Evolutionary conservation across 1,140 invertebrate species (phyloP).

Genomic region (Papilio polyxenes): DNA sequence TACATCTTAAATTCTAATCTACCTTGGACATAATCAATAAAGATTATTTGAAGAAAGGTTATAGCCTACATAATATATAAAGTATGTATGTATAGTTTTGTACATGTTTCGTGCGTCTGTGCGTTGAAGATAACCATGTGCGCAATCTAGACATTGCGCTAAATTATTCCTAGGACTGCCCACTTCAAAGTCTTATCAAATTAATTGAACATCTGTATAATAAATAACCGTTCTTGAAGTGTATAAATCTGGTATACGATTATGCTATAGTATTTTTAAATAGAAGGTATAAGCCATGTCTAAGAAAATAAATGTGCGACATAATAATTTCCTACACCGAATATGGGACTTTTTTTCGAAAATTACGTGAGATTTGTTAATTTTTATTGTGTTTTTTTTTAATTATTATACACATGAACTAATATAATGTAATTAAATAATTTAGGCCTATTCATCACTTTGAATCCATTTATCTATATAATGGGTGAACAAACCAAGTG

Average conservation of each 20-base stretch:
- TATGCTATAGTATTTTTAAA: not conserved
- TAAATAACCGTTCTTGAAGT: not conserved
- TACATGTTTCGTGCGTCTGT: constrained; percentile 17
- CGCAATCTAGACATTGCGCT: constrained; percentile 42
- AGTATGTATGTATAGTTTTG: not conserved
- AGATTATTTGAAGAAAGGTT: no score
- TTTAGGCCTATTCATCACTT: not conserved
- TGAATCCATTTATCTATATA: not conserved
- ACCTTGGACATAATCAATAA: no score
- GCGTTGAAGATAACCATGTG: constrained; percentile 43
- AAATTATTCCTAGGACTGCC: constrained; percentile 24
- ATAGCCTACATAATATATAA: no score
- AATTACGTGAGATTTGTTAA: no score
- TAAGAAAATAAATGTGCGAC: not conserved
- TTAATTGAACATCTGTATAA: not conserved
- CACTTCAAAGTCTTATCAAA: constrained; percentile 28
- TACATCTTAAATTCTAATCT: no score
- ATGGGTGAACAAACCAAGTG: constrained; percentile 51
- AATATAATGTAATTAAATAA: not conserved
- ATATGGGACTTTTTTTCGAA: not conserved
- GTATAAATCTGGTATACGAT: not conserved
- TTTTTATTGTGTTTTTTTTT: not conserved
- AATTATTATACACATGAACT: no score
- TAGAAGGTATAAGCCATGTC: not conserved
- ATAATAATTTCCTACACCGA: not conserved